Evolutionary conservation across 2,888 invertebrate genomes (phyloP).

Genomic region (Neocrepidodera transversa): DNA sequence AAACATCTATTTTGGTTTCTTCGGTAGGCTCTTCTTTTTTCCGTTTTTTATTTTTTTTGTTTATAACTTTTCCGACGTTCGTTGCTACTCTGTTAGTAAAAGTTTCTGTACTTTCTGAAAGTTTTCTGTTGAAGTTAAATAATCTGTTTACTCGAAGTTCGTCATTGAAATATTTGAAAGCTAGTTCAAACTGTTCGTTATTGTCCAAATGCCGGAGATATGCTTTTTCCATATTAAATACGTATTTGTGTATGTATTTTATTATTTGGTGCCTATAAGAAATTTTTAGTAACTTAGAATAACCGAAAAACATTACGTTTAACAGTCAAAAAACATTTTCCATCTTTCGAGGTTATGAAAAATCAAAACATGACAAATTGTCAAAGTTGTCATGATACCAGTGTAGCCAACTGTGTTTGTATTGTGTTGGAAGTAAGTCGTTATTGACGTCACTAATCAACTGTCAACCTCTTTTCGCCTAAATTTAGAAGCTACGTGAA

Average conservation of each 20-base stretch:
- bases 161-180: conserved; percentile 64
- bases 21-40: conserved; percentile 42
- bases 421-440: too few relatives aligned
- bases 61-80: conserved; percentile 70
- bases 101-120: conserved; percentile 67
- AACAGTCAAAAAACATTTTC: background rate
- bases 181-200: conserved; percentile 64
- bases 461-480: too few relatives aligned
- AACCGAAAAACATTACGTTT: conserved; percentile 27
- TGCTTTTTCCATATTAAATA: conserved; percentile 66
- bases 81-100: conserved; percentile 68
- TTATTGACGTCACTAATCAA: too few relatives aligned
- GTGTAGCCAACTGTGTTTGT: background rate
- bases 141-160: conserved; percentile 65
- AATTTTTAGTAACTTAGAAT: conserved; percentile 19
- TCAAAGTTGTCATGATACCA: too few relatives aligned
- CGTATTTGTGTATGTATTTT: conserved; percentile 49
- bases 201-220: conserved; percentile 64
- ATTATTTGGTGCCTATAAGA: background rate
- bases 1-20: conserved; percentile 22
- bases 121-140: conserved; percentile 75
- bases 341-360: background rate
- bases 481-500: too few relatives aligned
- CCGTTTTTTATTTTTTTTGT: conserved; percentile 56
- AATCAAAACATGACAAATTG: too few relatives aligned